These are phyloP conservation scores for Rallus limicola DNA, from an alignment of 2,113 vertebrate species.

Conservation along the genomic window DNA sequence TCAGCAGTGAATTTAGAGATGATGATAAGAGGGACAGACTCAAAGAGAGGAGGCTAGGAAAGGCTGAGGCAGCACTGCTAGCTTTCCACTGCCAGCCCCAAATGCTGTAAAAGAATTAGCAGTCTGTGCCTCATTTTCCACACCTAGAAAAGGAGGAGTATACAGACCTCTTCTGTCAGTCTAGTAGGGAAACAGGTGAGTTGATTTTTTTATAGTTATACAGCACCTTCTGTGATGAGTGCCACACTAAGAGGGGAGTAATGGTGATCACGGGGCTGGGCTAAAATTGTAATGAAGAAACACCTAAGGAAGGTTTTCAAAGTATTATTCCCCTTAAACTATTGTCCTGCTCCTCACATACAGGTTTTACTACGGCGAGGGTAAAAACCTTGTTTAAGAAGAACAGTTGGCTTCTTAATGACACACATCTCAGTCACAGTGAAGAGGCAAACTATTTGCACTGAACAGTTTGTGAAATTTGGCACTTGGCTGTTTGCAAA, in stretches of 20 bases:
- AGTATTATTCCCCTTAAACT: background rate
- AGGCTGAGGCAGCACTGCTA: background rate
- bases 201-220: background rate
- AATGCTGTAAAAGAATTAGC: background rate
- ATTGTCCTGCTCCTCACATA: background rate
- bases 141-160: background rate
- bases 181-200: background rate
- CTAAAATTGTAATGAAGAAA: background rate
- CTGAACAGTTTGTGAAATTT: background rate
- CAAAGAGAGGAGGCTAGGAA: background rate
- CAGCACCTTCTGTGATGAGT: background rate
- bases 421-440: background rate
- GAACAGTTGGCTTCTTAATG: background rate
- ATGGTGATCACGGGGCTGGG: background rate
- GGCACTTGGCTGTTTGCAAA: conserved; percentile 1
- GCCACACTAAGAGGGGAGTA: background rate
- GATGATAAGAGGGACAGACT: background rate
- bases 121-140: background rate
- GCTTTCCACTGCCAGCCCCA: background rate
- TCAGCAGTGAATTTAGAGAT: background rate
- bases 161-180: background rate
- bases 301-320: background rate
- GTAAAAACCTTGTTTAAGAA: background rate
- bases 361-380: background rate
- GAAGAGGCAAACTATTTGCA: background rate